Conservation (phyloP, 2,113 vertebrate species). For the Caretta caretta region DNA sequence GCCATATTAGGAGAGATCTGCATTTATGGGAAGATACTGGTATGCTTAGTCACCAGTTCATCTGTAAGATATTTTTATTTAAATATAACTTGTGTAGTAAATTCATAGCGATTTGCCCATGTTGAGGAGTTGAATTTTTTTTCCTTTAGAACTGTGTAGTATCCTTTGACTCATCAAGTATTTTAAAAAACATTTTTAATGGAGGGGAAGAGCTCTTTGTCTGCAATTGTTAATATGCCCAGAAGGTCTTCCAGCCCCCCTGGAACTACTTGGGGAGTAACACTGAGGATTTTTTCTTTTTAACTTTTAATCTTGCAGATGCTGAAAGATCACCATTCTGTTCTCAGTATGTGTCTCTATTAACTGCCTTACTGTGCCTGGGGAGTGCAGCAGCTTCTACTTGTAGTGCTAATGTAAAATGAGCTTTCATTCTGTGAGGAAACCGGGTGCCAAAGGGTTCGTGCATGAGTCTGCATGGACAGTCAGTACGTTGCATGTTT, state of each 20-base stretch:
- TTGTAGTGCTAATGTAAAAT: background rate
- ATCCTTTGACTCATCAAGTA: background rate
- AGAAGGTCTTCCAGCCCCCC: background rate
- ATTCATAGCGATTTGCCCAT: background rate
- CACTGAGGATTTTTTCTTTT: background rate
- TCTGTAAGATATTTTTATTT: conserved; percentile 40
- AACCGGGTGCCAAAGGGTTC: background rate
- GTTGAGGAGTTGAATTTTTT: background rate
- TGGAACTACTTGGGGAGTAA: background rate
- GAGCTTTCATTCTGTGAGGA: background rate
- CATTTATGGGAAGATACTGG: conserved; percentile 26
- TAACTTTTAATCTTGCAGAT: background rate
- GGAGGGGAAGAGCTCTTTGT: background rate
- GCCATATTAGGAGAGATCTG: conserved; percentile 27
- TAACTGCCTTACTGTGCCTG: background rate
- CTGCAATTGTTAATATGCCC: background rate
- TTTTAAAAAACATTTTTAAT: background rate
- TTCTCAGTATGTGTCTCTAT: background rate
- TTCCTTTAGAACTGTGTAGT: background rate
- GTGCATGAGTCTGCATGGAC: background rate
- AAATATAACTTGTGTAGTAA: background rate
- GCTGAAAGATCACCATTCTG: background rate
- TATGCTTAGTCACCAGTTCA: conserved; percentile 49
- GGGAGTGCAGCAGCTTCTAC: background rate
- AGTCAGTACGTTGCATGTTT: background rate